These are phyloP conservation scores for Penaeus japonicus DNA, from an alignment of 1,140 invertebrate species.

Conservation along the genomic window DNA sequence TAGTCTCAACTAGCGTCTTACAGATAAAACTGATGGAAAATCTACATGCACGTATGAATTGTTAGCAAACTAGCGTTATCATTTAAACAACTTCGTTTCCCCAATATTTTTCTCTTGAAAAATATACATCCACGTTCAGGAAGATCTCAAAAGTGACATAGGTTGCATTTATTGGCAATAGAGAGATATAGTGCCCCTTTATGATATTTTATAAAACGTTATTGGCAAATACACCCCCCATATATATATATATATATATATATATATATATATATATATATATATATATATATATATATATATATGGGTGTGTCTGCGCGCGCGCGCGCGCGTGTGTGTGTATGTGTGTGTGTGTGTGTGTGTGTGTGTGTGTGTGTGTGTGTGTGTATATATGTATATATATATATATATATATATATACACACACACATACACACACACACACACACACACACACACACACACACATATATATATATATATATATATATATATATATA, in stretches of 20 bases:
- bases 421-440: neutral
- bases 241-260: conserved; percentile 13
- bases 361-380: neutral
- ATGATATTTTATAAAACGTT: neutral
- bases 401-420: conserved; percentile 13
- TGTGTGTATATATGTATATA: conserved; percentile 2
- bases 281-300: neutral
- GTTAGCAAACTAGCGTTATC: too few species aligned
- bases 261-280: neutral
- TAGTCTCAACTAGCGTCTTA: too few species aligned
- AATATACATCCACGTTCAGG: too few species aligned
- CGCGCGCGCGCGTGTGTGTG: too few species aligned
- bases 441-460: neutral
- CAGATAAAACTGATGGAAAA: too few species aligned
- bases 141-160: too few species aligned
- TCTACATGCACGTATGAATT: too few species aligned
- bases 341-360: neutral
- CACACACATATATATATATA: conserved; percentile 13
- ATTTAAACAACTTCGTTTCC: too few species aligned
- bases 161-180: too few species aligned
- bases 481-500: conserved; percentile 13
- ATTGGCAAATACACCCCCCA: neutral
- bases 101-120: too few species aligned
- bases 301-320: neutral
- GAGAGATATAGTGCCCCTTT: neutral